Conservation (phyloP, 2,797 vertebrate species). For the Microctenopoma steveboyesi region DNA sequence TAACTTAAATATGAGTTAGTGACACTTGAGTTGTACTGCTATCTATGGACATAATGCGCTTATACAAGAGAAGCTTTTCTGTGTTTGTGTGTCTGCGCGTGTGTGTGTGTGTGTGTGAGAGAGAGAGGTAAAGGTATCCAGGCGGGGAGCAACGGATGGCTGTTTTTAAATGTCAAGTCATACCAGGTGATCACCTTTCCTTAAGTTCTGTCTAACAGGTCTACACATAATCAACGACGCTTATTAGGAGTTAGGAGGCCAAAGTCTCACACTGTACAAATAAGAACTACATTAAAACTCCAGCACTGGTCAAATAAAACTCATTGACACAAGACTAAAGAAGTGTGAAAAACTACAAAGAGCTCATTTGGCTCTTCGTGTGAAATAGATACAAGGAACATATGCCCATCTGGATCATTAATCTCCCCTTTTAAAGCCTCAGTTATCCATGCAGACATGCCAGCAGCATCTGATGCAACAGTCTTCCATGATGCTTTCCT, state of each 20-base stretch:
- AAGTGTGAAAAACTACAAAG: background rate
- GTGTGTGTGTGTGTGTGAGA: constrained; percentile 22
- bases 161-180: constrained; percentile 57
- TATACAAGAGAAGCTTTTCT: constrained; percentile 37
- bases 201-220: constrained; percentile 34
- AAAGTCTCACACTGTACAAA: background rate
- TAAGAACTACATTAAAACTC: background rate
- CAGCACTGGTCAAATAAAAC: background rate
- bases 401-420: constrained; percentile 9
- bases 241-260: background rate
- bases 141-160: constrained; percentile 5
- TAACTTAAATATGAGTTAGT: constrained; percentile 8
- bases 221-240: constrained; percentile 31
- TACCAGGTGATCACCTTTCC: constrained; percentile 42
- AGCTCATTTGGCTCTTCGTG: background rate
- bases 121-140: constrained; percentile 16
- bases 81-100: background rate
- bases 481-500: constrained; percentile 2
- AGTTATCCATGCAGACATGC: constrained; percentile 12
- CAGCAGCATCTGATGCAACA: constrained; percentile 7
- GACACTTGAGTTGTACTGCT: constrained; percentile 7
- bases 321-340: background rate
- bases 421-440: constrained; percentile 7
- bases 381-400: constrained; percentile 14
- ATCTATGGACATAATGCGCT: constrained; percentile 32